A percentile compares a stretch with the other conserved stretches of the same genome.
Evolutionary conservation across 2,888 invertebrate species (phyloP).

Genomic region (Lasioglossum pauxillum): DNA sequence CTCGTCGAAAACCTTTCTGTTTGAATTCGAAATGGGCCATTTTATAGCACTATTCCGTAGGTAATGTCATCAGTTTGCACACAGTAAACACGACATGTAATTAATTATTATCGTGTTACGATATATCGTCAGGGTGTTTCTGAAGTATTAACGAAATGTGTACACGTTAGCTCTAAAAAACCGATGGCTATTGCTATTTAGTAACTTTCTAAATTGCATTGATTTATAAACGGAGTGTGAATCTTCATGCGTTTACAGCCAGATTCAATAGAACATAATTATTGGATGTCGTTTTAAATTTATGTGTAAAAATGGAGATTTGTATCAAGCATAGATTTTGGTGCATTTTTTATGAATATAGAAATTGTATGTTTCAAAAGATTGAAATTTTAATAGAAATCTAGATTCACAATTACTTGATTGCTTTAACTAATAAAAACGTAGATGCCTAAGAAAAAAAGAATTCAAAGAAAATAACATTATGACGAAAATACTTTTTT

Average conservation of each 20-base stretch:
- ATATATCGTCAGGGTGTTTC: neutral
- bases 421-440: too few species aligned
- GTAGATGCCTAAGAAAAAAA: too few species aligned
- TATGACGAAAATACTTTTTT: too few species aligned
- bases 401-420: too few species aligned
- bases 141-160: neutral
- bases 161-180: neutral
- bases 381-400: too few species aligned
- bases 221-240: neutral
- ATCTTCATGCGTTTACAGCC: neutral
- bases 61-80: neutral
- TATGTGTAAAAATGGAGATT: too few species aligned
- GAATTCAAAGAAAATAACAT: too few species aligned
- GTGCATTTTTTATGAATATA: too few species aligned
- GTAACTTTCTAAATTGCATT: neutral
- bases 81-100: neutral
- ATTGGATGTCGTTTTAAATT: neutral
- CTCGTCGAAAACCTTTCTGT: constrained; percentile 23
- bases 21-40: neutral
- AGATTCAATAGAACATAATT: neutral
- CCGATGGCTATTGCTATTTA: neutral
- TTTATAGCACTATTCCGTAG: neutral
- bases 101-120: neutral
- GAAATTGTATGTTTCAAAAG: too few species aligned
- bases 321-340: too few species aligned